Evolutionary conservation across 2,888 invertebrate genomes (phyloP), one percentile per base, ranked within the genome.

Genomic region (Monoplex corrugatus): DNA sequence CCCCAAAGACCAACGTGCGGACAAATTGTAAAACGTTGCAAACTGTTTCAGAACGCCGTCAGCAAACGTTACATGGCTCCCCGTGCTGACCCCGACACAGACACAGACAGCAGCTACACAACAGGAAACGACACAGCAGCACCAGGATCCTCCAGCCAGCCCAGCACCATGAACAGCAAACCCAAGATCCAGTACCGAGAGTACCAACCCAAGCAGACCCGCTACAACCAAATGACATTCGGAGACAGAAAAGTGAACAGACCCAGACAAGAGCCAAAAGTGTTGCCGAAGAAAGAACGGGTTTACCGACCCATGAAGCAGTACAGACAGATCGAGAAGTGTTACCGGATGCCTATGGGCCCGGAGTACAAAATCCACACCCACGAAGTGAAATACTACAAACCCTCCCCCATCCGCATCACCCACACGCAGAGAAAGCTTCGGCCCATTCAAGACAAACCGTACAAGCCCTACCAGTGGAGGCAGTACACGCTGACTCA

Each of bases 381-480:
- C 23, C 43, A 38, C 80, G 19, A 6, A 3, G 16, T 43, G 28
- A 35, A 80, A 23, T 35, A 43, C 80, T 80, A 80, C 80, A 10
- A 23, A 13, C 80, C 80, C 40, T 80, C 80, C 2, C 23, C 35
- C 2, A 16, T 43, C 80, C 80, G 19, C 16, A 40, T 43, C 0
- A 43, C 80, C 40, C 43, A 38, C 80, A 80, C 8, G 28, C 80
- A 80, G 80, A 80, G 80, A 23, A 40, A 43, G 43, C 40, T 80
- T 23, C 80, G 80, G 16, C 43, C 43, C 16, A 38, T 35, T 19
- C 28, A 68, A 6, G 8, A 68, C 28, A 19, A 6, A 1, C 43
- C 43, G 35, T 38, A 10, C 43, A 40, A 3, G 2, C 35, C 80
- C 13, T 80, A 80, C 80, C 40, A 40, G 43, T 28, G 16, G 23